Conservation (phyloP, 2,113 vertebrate genomes). For the Pantherophis guttatus region DNA sequence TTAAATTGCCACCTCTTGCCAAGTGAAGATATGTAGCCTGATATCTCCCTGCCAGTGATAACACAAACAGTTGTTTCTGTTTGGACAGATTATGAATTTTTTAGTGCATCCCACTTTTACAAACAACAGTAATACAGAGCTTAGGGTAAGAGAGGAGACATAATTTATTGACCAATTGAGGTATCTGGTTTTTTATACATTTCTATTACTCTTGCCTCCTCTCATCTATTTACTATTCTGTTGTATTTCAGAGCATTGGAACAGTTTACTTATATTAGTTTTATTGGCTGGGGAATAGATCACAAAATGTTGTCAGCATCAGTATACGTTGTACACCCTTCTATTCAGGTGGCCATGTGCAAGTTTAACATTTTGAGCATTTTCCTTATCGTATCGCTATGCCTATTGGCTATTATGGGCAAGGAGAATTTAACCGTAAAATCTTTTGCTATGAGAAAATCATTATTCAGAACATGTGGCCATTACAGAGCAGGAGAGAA, state of each 20-base stretch:
- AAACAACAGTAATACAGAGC: neutral
- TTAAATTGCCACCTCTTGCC: constrained; percentile 72
- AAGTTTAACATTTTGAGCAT: constrained; percentile 10
- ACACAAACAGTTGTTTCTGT: constrained; percentile 52
- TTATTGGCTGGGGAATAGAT: neutral
- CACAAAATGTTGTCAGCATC: neutral
- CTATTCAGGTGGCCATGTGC: neutral
- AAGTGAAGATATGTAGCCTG: constrained; percentile 59
- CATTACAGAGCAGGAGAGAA: neutral
- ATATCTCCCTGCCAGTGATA: constrained; percentile 50
- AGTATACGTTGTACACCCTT: neutral
- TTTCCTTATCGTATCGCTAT: neutral
- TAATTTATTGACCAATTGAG: constrained; percentile 34
- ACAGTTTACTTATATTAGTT: neutral
- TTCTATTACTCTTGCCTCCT: constrained; percentile 22
- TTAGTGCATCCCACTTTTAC: constrained; percentile 21
- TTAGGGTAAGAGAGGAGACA: constrained; percentile 4
- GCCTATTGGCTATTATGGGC: neutral
- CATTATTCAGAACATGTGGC: neutral
- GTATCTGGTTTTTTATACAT: constrained; percentile 1
- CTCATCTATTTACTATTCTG: neutral
- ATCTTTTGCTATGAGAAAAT: neutral
- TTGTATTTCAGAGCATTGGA: neutral
- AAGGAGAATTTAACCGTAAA: neutral
- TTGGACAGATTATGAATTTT: constrained; percentile 37